Evolutionary conservation across 1,140 invertebrate genomes (phyloP), one percentile per base, ranked within the genome.

Genomic region (Akabosia matsudoensis): DNA sequence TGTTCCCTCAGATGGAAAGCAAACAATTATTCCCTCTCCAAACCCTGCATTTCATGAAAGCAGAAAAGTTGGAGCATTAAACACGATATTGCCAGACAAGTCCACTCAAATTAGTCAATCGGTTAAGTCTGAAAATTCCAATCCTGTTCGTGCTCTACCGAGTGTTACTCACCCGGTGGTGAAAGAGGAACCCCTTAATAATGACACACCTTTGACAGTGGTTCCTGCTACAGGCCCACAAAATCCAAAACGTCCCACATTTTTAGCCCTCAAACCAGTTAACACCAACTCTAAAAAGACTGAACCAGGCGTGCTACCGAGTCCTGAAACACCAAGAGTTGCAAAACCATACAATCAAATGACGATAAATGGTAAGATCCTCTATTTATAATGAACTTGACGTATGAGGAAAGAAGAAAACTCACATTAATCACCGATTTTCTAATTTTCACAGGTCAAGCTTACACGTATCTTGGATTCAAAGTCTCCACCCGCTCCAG

Each of bases 401-500:
- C n/a, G n/a, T n/a, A n/a, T n/a, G n/a, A n/a, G n/a, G n/a, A n/a
- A n/a, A n/a, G n/a, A n/a, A 45, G 37, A 45, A 45, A 45, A n/a
- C n/a, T n/a, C n/a, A n/a, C n/a, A n/a, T n/a, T n/a, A n/a, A n/a
- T n/a, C n/a, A n/a, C n/a, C n/a, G n/a, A n/a, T n/a, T n/a, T n/a
- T n/a, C n/a, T 45, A 82, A 83, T 70, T 51, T 84, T 96, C 34
- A 93, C 96, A 84, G 95, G 95, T 0, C 93, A 96, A 83, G 93
- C 94, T 31, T 97, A 96, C 84, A 97, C 94, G 16, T 95, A 95
- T 85, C 85, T 97, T 77, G 94, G 93, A 0, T 86, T 96, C 54
- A 97, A 97, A 84, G 92, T 92, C 83, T 95, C 93, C 3, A 96
- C 94, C 0, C 90, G 92, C 82, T 89, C 93, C 22, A 96, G 94